Conservation (phyloP, 2,888 invertebrate genomes). For the Yponomeuta sedellus region DNA sequence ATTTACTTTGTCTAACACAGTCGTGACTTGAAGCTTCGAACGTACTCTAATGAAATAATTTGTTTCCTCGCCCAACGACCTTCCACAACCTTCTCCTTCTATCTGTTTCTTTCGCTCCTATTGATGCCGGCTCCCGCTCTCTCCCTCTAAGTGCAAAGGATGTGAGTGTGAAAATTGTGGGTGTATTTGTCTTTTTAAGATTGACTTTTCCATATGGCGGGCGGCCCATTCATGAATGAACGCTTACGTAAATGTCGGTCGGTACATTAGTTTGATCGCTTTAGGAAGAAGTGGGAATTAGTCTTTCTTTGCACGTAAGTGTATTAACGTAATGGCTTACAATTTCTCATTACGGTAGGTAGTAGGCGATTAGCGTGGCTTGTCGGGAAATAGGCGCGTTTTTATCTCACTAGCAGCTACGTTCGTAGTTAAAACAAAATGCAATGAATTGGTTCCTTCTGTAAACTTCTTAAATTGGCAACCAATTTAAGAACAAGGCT, state of each 20-base stretch:
- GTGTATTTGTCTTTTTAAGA: conserved; percentile 6
- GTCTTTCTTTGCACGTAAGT: neutral
- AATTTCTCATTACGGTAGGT: neutral
- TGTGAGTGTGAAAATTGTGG: conserved; percentile 8
- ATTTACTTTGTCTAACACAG: too few species aligned
- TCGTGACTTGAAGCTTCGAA: neutral
- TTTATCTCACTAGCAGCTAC: neutral
- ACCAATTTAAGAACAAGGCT: neutral
- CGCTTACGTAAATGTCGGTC: neutral
- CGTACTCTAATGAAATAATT: conserved; percentile 57
- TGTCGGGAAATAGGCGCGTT: neutral
- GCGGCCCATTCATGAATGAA: neutral
- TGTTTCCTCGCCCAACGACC: conserved; percentile 53
- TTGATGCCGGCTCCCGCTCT: neutral
- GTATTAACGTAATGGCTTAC: neutral
- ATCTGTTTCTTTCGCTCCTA: conserved; percentile 32
- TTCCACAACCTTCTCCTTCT: conserved; percentile 58
- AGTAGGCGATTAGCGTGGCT: neutral
- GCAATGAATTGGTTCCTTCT: neutral
- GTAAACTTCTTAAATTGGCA: too few species aligned
- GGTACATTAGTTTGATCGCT: conserved; percentile 1
- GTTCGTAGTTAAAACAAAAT: neutral
- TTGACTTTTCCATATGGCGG: conserved; percentile 1
- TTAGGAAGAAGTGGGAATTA: neutral
- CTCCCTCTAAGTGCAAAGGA: neutral